Base-by-base conservation (phyloP, 2,888 invertebrate genomes). In the Heliconius aoede region DNA sequence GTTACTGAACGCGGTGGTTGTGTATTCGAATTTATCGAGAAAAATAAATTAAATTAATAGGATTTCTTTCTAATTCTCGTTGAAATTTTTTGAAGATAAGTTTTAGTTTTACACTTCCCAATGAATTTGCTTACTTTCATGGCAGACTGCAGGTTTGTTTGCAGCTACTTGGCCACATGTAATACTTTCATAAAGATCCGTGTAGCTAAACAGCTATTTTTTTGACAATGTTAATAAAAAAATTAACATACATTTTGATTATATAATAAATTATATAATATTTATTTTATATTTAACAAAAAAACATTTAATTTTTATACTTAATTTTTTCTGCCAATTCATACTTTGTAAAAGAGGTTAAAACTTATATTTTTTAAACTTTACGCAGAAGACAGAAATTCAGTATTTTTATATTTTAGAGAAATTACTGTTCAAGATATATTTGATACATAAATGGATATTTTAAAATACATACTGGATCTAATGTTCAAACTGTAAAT, bases 401-500 rank as follows among this genome's bases (percentile, higher is more conserved):
- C n/a, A n/a, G n/a, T n/a, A n/a, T n/a, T n/a, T n/a, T n/a, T n/a
- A n/a, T n/a, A n/a, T n/a, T n/a, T n/a, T n/a, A n/a, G n/a, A n/a
- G 32, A 36, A 11, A 36, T 11, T 36, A 11, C 32, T 36, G 8
- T 36, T 36, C 26, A 62, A 62, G 24, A 13, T 24, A 13, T 36
- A 32, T 36, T 36, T 13, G 11, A 46, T 46, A 36, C 4, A 64
- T 13, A 58, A 58, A 58, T 24, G n/a, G 11, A 11, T 58, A 30
- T 36, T 21, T 36, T 5, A 36, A 64, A 64, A 32, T 30, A 32
- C 32, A 32, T 32, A 24, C 24, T 32, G 36, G n/a, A 13, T 13
- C 9, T 40, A 65, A 8, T 65, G 24, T 65, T 40, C 18, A 62
- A 46, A 55, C 26, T 46, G 65, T 72, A 78, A 76, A 76, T 73